A percentile compares a stretch with the other conserved stretches of the same genome.
Evolutionary conservation across 1,140 invertebrate genomes (phyloP).

Genomic region (Tribolium castaneum): DNA sequence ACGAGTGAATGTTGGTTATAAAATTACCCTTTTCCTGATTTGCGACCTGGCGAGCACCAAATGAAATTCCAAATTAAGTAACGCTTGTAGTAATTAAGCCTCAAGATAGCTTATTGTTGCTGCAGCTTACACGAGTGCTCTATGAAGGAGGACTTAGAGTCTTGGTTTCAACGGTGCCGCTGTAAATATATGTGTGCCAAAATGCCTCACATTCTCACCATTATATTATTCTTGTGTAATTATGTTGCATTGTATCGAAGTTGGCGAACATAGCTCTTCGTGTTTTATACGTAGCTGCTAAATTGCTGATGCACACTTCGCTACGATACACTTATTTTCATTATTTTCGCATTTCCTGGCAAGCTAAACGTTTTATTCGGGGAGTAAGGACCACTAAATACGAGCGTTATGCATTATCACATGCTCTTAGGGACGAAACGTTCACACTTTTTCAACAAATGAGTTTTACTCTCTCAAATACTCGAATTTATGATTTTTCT

Average conservation of each 20-base stretch:
- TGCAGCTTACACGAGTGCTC: background rate
- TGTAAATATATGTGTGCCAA: slow-evolving; percentile 46
- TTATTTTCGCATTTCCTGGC: background rate
- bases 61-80: slow-evolving; percentile 64
- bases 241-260: slow-evolving; percentile 55
- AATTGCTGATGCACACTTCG: slow-evolving; percentile 25
- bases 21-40: slow-evolving; percentile 63
- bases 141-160: slow-evolving; percentile 18
- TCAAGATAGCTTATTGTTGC: slow-evolving; percentile 61
- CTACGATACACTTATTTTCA: background rate
- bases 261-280: slow-evolving; percentile 46
- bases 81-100: slow-evolving; percentile 58
- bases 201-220: slow-evolving; percentile 54
- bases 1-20: slow-evolving; percentile 44
- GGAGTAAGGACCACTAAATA: no score
- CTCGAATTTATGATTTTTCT: no score
- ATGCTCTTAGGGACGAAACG: no score
- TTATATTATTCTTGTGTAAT: slow-evolving; percentile 58
- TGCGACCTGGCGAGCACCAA: slow-evolving; percentile 60
- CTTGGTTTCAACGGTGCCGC: background rate
- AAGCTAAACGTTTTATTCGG: background rate
- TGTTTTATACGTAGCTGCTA: slow-evolving; percentile 39
- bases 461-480: no score
- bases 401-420: no score
- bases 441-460: no score